Evolutionary conservation across 1,140 invertebrate genomes (phyloP), one percentile per base, ranked within the genome.

Genomic region (Melitaea cinxia): DNA sequence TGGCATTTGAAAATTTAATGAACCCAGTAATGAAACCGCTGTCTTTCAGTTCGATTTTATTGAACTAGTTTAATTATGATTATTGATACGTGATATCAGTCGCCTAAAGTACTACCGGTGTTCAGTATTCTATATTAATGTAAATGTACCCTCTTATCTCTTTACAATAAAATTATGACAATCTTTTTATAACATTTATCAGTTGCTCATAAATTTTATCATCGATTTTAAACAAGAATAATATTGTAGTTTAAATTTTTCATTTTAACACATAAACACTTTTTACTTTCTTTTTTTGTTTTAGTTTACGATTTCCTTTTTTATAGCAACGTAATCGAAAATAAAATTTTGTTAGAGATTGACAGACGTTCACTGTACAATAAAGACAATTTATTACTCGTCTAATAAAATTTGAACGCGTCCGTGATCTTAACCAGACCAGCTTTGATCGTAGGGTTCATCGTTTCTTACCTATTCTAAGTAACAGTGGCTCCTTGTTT

Each of bases 401-500:
- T 42, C 39, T 50, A 65, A 68, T 64, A 68, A 64, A 72, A 56
- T 52, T 62, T 56, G 65, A 60, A 61, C 50, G 69, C 61, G 61
- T 49, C 60, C 69, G 49, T 71, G 69, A 71, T 71, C 60, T 71
- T 71, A 71, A 67, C 55, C 69, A 71, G 69, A 71, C 56, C 39
- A 55, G 35, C 65, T 71, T 68, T 60, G 64, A 66, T 59, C 59
- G 54, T 30, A 42, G 56, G 28, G 69, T 71, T 70, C 58, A 70
- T 66, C 55, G 63, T 47, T 58, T 47, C 15, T 10, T 57, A 47
- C 42, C 58, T 79, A 71, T 85, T 78, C 78, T 54, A 17, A 56
- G 80, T 81, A 84, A 86, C 82, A 84, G 79, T 82, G 73, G 81
- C 75, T 76, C 72, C 71, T 77, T 84, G 75, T 80, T 77, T 70